phyloP scores from a whole-genome alignment of 2,888 invertebrate species.

The Polydrusus pterygomalis region DNA sequence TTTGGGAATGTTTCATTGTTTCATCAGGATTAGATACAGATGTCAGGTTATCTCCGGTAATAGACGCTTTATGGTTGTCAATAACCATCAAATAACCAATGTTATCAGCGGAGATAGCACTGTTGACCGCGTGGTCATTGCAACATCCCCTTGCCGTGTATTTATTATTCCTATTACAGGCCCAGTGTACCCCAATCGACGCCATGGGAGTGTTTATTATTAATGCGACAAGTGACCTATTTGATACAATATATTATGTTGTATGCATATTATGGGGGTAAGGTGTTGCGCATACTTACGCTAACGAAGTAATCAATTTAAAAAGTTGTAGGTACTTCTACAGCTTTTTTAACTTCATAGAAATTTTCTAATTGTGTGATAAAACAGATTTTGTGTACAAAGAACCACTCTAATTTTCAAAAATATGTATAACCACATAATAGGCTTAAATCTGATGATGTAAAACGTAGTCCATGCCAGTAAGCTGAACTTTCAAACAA shows the following conservation, averaged over 20 bases:
- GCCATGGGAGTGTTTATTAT: constrained; percentile 53
- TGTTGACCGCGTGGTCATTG: constrained; percentile 60
- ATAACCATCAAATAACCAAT: constrained; percentile 69
- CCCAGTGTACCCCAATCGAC: constrained; percentile 45
- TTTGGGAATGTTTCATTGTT: constrained; percentile 60
- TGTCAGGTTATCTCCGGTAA: constrained; percentile 65
- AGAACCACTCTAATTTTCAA: no score
- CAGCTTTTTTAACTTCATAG: no score
- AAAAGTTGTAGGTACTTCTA: no score
- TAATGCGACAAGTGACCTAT: constrained; percentile 50
- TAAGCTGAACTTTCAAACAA: no score
- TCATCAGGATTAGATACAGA: constrained; percentile 66
- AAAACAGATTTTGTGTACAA: no score
- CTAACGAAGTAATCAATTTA: no score
- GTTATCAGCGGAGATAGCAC: constrained; percentile 67
- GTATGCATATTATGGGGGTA: no score
- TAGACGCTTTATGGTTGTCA: constrained; percentile 67
- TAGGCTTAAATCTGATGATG: no score
- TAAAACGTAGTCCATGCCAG: no score
- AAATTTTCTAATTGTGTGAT: no score
- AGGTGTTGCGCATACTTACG: no score
- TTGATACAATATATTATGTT: constrained; percentile 28
- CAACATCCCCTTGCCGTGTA: constrained; percentile 46
- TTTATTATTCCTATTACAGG: constrained; percentile 55
- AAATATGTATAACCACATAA: no score